phyloP scores from a whole-genome alignment of 2,797 vertebrate species.

The Clarias fuscus region DNA sequence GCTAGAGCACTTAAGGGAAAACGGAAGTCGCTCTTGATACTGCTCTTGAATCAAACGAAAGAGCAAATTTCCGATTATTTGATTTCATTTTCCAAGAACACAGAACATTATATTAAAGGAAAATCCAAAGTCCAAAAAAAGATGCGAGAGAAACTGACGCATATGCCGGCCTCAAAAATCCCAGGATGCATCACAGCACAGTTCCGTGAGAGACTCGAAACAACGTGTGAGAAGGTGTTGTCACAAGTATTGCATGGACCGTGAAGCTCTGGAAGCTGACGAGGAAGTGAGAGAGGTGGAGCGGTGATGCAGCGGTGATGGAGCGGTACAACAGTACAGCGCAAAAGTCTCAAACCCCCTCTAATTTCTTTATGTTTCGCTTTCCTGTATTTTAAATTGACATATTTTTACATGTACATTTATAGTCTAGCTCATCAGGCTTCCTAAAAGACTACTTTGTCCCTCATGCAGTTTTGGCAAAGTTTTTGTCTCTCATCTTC shows the following conservation, averaged over 20 bases:
- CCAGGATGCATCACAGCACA: background rate
- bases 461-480: too few species aligned
- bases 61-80: background rate
- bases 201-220: background rate
- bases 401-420: too few species aligned
- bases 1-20: background rate
- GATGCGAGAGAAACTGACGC: background rate
- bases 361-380: too few species aligned
- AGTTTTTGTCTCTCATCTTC: too few species aligned
- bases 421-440: too few species aligned
- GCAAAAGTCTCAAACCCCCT: too few species aligned
- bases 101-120: background rate
- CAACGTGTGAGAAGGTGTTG: background rate
- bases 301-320: too few species aligned
- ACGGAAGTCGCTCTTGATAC: background rate
- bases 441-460: too few species aligned
- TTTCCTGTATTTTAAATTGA: too few species aligned
- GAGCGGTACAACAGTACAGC: too few species aligned
- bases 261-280: background rate
- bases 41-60: background rate
- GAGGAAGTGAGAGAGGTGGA: background rate
- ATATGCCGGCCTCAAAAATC: background rate
- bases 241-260: background rate
- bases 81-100: background rate
- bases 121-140: background rate